Conservation (phyloP, 1,140 invertebrate genomes). For the Bombus pascuorum region DNA sequence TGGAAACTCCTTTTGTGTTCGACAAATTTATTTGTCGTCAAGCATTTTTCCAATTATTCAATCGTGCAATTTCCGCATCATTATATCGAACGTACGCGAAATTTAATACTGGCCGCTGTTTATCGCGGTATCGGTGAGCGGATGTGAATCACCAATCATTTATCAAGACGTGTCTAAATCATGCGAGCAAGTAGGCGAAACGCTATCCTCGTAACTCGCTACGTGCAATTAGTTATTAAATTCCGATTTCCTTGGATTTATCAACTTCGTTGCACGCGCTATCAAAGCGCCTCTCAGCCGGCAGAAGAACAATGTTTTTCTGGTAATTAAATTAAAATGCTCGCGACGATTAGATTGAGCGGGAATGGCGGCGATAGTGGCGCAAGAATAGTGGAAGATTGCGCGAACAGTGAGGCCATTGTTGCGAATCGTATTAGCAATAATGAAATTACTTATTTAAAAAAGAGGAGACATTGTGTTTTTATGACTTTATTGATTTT, state of each 20-base stretch:
- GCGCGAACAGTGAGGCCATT: background rate
- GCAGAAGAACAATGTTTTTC: conserved; percentile 27
- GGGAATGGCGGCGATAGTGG: background rate
- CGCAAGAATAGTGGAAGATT: background rate
- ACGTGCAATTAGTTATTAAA: conserved; percentile 43
- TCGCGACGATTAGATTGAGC: conserved; percentile 38
- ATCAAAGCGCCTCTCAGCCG: background rate
- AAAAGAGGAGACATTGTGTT: background rate
- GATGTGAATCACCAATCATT: conserved; percentile 55
- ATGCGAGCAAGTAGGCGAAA: conserved; percentile 18
- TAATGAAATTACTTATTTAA: background rate
- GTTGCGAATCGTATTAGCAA: background rate
- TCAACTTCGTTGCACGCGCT: background rate
- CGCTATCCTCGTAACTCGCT: background rate
- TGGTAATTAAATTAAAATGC: conserved; percentile 47
- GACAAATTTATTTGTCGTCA: too few species aligned
- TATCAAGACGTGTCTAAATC: conserved; percentile 45
- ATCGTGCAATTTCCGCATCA: conserved; percentile 15
- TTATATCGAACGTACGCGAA: conserved; percentile 9
- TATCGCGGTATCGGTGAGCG: conserved; percentile 44
- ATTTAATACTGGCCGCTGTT: conserved; percentile 22
- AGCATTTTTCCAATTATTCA: background rate
- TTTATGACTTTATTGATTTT: background rate
- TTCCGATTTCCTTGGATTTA: conserved; percentile 36
- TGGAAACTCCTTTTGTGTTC: background rate